Base-by-base conservation (phyloP, 2,113 vertebrate species). In the Mirounga angustirostris region DNA sequence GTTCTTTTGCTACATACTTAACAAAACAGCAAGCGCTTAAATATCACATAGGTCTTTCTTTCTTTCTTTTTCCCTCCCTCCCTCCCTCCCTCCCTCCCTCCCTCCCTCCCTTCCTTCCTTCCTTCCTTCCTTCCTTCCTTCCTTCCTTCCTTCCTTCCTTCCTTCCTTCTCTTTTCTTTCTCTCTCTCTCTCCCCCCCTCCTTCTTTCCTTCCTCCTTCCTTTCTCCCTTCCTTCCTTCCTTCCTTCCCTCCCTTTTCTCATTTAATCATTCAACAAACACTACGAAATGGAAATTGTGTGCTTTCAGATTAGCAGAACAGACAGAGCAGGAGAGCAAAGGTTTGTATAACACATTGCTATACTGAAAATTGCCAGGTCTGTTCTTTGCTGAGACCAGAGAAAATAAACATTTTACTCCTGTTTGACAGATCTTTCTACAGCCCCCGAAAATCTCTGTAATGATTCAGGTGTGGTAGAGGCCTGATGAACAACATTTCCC, bases 351-450 rank as follows among this genome's bases (percentile, higher is more conserved):
- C 15, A 22, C 3, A 61, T 54, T 6, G 15, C 5, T 22, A 58
- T 11, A 30, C 6, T 88, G 83, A 59, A 87, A 73, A 67, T 65
- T 24, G 78, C 10, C 46, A 67, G 61, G 26, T 0, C 50, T 74
- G 14, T 69, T 81, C 2, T 80, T 89, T 59, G 30, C 71, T 63
- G 54, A 82, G 54, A 82, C 18, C 5, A 87, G 30, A 87, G 56
- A 86, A 93, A 84, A 79, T n/a, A 78, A 76, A 73, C 21, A 52
- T 12, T 95, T 85, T 61, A 69, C 82, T 76, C 21, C 24, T 76
- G 2, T 61, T 43, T 46, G 36, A 74, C 58, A 97, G 74, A 28
- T 69, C 54, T 93, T 33, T 89, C 65, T 15, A 90, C 19, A 82
- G 50, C 13, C 22, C 11, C 40, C 54, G 59, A 92, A 83, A 43